phyloP scores from a whole-genome alignment of 2,113 vertebrate species.

The Vulpes ferrilata region DNA sequence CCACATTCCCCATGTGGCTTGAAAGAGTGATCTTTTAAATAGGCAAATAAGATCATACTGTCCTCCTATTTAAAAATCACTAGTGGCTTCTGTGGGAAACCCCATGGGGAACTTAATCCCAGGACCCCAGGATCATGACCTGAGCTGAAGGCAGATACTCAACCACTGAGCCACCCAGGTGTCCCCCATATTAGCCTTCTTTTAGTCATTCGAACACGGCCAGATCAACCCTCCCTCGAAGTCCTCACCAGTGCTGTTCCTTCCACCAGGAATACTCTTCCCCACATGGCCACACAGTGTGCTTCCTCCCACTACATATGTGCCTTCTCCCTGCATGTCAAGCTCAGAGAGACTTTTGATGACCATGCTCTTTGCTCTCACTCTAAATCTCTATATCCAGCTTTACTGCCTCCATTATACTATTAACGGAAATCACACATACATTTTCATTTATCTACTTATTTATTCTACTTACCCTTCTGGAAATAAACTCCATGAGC shows the following conservation, averaged over 20 bases:
- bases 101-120: too few species aligned
- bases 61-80: background rate
- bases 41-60: background rate
- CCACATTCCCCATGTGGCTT: background rate
- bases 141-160: too few species aligned
- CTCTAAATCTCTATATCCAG: background rate
- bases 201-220: background rate
- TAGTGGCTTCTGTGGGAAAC: background rate
- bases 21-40: background rate
- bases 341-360: background rate
- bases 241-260: background rate
- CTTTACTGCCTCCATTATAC: background rate
- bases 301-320: background rate
- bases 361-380: background rate
- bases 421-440: background rate
- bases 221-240: background rate
- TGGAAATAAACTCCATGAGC: background rate
- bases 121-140: too few species aligned
- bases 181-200: background rate
- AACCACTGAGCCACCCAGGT: too few species aligned
- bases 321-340: background rate
- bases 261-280: background rate
- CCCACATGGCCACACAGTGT: rapidly evolving
- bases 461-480: background rate
- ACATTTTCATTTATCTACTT: background rate